Conservation (phyloP, 2,797 vertebrate species). For the Margarornis squamiger region DNA sequence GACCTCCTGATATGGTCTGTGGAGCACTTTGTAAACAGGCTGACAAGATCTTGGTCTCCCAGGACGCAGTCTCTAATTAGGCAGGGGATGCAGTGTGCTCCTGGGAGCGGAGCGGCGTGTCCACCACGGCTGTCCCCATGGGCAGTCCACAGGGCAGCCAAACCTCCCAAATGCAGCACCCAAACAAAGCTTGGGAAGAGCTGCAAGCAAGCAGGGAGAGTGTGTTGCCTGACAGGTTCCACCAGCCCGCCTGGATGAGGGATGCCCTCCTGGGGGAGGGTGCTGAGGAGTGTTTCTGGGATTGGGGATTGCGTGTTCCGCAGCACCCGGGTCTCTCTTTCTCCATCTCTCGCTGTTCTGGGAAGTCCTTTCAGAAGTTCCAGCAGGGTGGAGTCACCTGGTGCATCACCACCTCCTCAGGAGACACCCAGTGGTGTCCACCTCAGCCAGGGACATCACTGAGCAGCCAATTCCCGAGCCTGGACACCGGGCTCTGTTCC, state of each 20-base stretch:
- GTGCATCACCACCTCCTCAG: neutral
- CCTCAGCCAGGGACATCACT: neutral
- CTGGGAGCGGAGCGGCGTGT: neutral
- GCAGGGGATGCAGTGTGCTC: neutral
- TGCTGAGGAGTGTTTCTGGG: fast-evolving
- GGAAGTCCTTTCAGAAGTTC: neutral
- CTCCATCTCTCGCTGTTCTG: neutral
- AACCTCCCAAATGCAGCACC: neutral
- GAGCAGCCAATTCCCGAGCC: neutral
- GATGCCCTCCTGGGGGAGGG: neutral
- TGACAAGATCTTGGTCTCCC: neutral
- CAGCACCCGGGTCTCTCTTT: neutral
- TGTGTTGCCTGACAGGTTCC: neutral
- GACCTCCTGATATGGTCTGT: neutral
- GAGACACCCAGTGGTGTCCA: neutral
- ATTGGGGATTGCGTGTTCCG: fast-evolving
- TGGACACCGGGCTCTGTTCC: neutral
- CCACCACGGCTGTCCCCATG: fast-evolving
- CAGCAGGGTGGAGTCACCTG: neutral
- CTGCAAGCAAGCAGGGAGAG: neutral
- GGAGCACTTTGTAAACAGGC: neutral
- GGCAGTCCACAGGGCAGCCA: neutral
- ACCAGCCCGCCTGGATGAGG: neutral
- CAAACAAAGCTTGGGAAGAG: neutral
- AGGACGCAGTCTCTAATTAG: neutral